Evolutionary conservation across 2,113 vertebrate genomes (phyloP).

Genomic region (Xenopus borealis): DNA sequence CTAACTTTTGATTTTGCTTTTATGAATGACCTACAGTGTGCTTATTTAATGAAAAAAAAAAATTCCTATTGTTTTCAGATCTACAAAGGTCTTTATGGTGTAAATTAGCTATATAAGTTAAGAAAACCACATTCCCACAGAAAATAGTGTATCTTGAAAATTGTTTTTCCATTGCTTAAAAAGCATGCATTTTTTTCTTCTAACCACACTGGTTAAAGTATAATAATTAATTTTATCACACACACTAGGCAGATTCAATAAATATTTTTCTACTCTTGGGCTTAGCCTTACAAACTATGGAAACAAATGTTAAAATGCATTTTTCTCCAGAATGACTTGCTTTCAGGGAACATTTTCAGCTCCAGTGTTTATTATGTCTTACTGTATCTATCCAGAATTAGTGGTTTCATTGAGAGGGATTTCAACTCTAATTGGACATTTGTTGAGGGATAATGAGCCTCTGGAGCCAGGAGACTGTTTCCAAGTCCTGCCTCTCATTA

Average conservation of each 20-base stretch:
- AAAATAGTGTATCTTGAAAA: no score
- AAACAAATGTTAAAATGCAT: background rate
- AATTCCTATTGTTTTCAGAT: no score
- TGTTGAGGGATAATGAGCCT: slow-evolving; percentile 8
- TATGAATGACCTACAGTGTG: no score
- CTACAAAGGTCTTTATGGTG: no score
- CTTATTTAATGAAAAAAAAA: no score
- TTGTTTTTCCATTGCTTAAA: no score
- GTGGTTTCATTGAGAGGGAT: slow-evolving; percentile 6
- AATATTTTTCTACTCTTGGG: background rate
- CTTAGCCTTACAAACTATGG: background rate
- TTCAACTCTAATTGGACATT: slow-evolving; percentile 5
- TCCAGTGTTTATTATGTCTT: slow-evolving; percentile 1
- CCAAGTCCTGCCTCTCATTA: background rate
- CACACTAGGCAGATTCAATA: background rate
- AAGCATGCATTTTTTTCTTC: no score
- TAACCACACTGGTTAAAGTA: no score
- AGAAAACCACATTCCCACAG: no score
- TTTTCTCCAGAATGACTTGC: background rate
- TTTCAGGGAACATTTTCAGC: slow-evolving; percentile 6
- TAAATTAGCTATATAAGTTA: no score
- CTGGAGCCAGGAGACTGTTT: background rate
- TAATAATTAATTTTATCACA: background rate
- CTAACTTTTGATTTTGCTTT: no score
- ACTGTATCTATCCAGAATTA: background rate